phyloP scores from a whole-genome alignment of 1,140 invertebrate genomes.

The Heliothis subflexa region DNA sequence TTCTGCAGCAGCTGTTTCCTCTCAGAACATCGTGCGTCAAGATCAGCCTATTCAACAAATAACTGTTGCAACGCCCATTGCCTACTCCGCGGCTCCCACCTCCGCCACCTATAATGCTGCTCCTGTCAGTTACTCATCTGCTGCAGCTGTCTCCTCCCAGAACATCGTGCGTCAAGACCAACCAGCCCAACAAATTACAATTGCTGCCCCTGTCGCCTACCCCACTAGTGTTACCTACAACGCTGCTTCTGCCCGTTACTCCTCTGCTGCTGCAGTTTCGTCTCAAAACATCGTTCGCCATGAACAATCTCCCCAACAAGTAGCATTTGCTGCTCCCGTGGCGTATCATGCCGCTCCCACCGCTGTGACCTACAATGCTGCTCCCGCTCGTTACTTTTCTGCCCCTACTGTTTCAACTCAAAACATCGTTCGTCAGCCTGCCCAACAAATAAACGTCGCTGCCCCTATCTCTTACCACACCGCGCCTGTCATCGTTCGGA shows the following conservation, averaged over 20 bases:
- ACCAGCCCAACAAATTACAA: conserved; percentile 62
- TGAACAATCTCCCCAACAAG: conserved; percentile 60
- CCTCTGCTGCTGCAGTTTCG: conserved; percentile 68
- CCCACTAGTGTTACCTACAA: conserved; percentile 59
- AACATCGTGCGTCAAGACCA: conserved; percentile 70
- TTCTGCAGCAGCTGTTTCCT: conserved; percentile 66
- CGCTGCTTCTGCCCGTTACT: conserved; percentile 61
- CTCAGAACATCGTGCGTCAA: conserved; percentile 71
- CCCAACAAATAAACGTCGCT: conserved; percentile 15
- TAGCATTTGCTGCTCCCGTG: conserved; percentile 50
- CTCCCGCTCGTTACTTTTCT: conserved; percentile 43
- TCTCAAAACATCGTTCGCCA: conserved; percentile 73
- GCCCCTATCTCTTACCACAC: conserved; percentile 53
- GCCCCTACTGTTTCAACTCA: too few species aligned
- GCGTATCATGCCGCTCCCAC: conserved; percentile 61
- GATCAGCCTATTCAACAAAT: conserved; percentile 63
- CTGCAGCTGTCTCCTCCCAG: conserved; percentile 71
- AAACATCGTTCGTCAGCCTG: too few species aligned
- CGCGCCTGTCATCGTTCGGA: conserved; percentile 43
- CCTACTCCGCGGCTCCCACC: conserved; percentile 61
- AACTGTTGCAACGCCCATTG: conserved; percentile 49
- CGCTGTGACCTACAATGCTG: conserved; percentile 49
- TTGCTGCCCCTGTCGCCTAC: conserved; percentile 39
- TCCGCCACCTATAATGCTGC: conserved; percentile 55
- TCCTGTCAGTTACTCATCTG: conserved; percentile 65